These are phyloP conservation scores for Ectemnius lituratus DNA, from an alignment of 2,888 invertebrate genomes.

Conservation along the genomic window DNA sequence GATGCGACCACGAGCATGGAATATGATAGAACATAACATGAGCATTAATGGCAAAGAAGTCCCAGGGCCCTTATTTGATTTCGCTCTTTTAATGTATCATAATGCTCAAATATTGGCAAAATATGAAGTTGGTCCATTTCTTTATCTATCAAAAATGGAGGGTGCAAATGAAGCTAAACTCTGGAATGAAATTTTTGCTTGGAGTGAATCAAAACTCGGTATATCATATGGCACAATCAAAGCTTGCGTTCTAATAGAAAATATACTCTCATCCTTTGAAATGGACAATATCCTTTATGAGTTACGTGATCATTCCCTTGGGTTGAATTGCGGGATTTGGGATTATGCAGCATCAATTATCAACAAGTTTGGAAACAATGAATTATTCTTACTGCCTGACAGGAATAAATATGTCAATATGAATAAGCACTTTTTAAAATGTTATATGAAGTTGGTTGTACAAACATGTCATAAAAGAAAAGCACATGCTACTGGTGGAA, in stretches of 20 bases:
- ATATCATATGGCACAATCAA: slow-evolving; percentile 83
- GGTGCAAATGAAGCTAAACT: slow-evolving; percentile 82
- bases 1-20: slow-evolving; percentile 86
- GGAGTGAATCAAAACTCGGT: slow-evolving; percentile 80
- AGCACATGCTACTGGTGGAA: slow-evolving; percentile 84
- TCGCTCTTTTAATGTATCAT: slow-evolving; percentile 84
- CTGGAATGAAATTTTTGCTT: slow-evolving; percentile 85
- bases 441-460: slow-evolving; percentile 82
- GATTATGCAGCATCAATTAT: slow-evolving; percentile 85
- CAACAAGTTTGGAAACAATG: slow-evolving; percentile 82
- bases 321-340: slow-evolving; percentile 88
- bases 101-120: slow-evolving; percentile 80
- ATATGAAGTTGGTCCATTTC: slow-evolving; percentile 83
- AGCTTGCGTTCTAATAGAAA: slow-evolving; percentile 86
- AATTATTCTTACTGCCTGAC: slow-evolving; percentile 83
- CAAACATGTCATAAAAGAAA: slow-evolving; percentile 81
- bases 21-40: slow-evolving; percentile 85
- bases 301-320: slow-evolving; percentile 83
- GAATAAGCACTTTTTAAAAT: slow-evolving; percentile 82
- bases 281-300: slow-evolving; percentile 85
- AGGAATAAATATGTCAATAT: slow-evolving; percentile 84
- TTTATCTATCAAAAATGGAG: slow-evolving; percentile 86
- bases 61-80: slow-evolving; percentile 85
- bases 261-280: slow-evolving; percentile 84
- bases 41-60: slow-evolving; percentile 82